Evolutionary conservation across 2,113 vertebrate species (phyloP).

Genomic region (Alectura lathami): DNA sequence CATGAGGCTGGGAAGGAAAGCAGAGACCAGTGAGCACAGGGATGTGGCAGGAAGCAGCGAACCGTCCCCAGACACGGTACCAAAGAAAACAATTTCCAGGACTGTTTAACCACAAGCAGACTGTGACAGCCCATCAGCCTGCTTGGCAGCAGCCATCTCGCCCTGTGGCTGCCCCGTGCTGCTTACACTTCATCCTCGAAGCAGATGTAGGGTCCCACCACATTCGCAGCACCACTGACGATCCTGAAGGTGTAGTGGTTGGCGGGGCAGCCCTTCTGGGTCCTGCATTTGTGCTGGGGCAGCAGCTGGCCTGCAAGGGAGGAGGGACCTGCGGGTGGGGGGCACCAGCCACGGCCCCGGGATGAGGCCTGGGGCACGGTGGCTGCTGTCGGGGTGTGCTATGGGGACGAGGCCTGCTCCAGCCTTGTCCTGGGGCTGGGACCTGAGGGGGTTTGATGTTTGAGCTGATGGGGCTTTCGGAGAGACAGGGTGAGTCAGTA

Average conservation of each 20-base stretch:
- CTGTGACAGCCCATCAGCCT: too few species aligned
- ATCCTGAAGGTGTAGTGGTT: constrained; percentile 81
- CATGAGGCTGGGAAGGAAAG: constrained; percentile 81
- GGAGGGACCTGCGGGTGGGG: neutral
- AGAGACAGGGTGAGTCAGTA: neutral
- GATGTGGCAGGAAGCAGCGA: neutral
- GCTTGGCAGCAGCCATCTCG: neutral
- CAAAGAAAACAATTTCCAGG: neutral
- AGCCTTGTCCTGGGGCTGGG: neutral
- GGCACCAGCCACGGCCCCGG: fast-evolving
- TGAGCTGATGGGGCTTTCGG: neutral
- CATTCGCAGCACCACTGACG: constrained; percentile 81
- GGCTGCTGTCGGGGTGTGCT: neutral
- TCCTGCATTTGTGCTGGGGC: constrained; percentile 71
- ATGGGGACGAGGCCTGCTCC: neutral
- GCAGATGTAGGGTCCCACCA: constrained; percentile 88
- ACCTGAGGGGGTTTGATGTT: neutral
- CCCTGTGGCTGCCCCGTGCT: fast-evolving
- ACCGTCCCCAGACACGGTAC: neutral
- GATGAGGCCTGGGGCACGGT: neutral
- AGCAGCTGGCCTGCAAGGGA: neutral
- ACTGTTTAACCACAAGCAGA: neutral
- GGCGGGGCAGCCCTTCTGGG: constrained; percentile 68
- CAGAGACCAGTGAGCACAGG: neutral
- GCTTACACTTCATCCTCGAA: constrained; percentile 82